These are phyloP conservation scores for Scelioninae gen. 2 DNA, from an alignment of 2,888 invertebrate species.

Conservation along the genomic window DNA sequence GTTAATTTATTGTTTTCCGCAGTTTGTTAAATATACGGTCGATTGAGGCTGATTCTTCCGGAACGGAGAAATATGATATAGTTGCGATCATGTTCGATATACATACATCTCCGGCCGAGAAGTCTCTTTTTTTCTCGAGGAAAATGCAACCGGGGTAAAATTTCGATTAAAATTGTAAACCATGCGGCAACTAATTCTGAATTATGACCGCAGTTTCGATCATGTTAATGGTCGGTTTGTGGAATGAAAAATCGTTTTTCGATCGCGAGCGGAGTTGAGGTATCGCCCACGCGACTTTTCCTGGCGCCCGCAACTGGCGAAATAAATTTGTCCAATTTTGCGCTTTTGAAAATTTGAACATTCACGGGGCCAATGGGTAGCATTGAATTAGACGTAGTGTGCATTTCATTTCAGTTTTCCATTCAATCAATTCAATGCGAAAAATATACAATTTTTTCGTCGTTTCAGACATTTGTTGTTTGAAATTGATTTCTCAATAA, in stretches of 20 bases:
- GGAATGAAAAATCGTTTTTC: slow-evolving; percentile 38
- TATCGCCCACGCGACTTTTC: slow-evolving; percentile 35
- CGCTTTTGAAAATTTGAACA: slow-evolving; percentile 14
- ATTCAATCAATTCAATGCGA: too few relatives aligned
- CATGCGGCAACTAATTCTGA: slow-evolving; percentile 28
- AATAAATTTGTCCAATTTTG: slow-evolving; percentile 18
- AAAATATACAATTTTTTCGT: too few relatives aligned
- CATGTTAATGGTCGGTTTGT: slow-evolving; percentile 20
- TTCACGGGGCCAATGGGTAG: not conserved
- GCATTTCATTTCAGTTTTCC: too few relatives aligned
- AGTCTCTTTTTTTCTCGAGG: not conserved
- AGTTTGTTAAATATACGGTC: too few relatives aligned
- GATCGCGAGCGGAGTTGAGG: slow-evolving; percentile 19
- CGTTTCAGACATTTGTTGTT: too few relatives aligned
- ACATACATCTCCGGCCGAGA: too few relatives aligned
- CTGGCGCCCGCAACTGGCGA: slow-evolving; percentile 11
- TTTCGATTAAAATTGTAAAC: slow-evolving; percentile 29
- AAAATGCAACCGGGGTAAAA: slow-evolving; percentile 1
- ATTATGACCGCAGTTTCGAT: slow-evolving; percentile 15
- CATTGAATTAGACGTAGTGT: not conserved
- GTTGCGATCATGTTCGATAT: too few relatives aligned
- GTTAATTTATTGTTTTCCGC: too few relatives aligned
- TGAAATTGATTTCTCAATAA: too few relatives aligned
- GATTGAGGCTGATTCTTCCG: too few relatives aligned
- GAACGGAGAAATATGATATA: too few relatives aligned